Conservation (phyloP, 2,888 invertebrate species). For the Maniola hyperantus region DNA sequence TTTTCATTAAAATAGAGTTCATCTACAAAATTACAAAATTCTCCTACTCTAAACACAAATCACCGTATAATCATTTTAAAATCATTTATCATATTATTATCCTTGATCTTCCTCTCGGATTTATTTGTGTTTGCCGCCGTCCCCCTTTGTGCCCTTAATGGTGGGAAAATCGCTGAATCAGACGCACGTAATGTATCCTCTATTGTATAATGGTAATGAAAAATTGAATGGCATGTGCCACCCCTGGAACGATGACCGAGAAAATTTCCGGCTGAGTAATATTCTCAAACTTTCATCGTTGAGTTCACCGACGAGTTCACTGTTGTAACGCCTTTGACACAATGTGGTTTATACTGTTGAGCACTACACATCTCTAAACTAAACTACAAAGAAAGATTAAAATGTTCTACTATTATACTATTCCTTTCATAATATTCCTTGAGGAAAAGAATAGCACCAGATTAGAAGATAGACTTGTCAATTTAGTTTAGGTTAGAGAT, state of each 20-base stretch:
- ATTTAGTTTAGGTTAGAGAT: too few species aligned
- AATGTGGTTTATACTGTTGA: too few species aligned
- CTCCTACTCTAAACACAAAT: conserved; percentile 18
- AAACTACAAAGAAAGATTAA: too few species aligned
- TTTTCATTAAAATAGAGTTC: not conserved
- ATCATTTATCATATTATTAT: conserved; percentile 73
- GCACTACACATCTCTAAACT: too few species aligned
- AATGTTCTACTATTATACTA: too few species aligned
- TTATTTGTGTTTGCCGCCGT: conserved; percentile 56
- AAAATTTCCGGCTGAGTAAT: conserved; percentile 3
- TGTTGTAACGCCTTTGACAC: not conserved
- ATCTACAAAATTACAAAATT: conserved; percentile 9
- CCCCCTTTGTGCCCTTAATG: conserved; percentile 66
- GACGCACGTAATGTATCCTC: conserved; percentile 30
- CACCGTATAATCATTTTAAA: conserved; percentile 64
- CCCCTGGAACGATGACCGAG: conserved; percentile 32
- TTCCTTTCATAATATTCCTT: too few species aligned
- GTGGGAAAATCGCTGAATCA: conserved; percentile 52
- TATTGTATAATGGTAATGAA: conserved; percentile 37
- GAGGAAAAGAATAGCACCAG: too few species aligned
- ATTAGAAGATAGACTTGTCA: too few species aligned
- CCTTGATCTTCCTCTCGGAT: conserved; percentile 60
- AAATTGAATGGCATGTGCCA: conserved; percentile 36
- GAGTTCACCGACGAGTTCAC: not conserved
- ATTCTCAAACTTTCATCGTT: not conserved